Percentiles rank a stretch among this genome's conserved stretches.
phyloP scores from a whole-genome alignment of 2,888 invertebrate species.

The Xanthia icteritia region DNA sequence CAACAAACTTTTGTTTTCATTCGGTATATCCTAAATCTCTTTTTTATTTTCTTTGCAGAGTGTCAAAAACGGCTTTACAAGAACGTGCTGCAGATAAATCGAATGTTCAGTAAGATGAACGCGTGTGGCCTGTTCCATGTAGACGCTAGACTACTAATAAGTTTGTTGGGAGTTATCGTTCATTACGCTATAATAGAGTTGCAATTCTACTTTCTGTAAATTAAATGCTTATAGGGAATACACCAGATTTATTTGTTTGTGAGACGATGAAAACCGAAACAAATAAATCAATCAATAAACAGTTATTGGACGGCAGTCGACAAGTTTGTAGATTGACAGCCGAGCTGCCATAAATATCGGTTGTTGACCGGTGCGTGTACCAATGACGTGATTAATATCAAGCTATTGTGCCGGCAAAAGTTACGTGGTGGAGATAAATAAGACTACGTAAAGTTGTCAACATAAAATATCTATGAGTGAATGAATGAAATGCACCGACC shows the following conservation, averaged over 20 bases:
- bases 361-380: no score
- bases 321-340: not conserved
- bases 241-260: not conserved
- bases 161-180: conserved; percentile 9
- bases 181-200: conserved; percentile 12
- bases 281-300: no score
- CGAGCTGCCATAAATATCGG: no score
- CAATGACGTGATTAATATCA: no score
- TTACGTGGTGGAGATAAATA: no score
- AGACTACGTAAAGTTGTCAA: no score
- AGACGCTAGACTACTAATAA: conserved; percentile 13
- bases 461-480: no score
- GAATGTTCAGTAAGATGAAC: conserved; percentile 15
- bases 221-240: not conserved
- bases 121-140: conserved; percentile 30
- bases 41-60: not conserved
- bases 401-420: no score
- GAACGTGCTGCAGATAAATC: conserved; percentile 6
- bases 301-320: no score
- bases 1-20: not conserved
- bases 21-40: not conserved
- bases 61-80: conserved; percentile 15
- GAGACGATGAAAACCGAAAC: no score
- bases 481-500: no score
- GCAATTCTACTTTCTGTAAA: conserved; percentile 24